Evolutionary conservation across 92 coral and sea anemone species (phyloP).

Genomic region (Pocillopora meandrina): DNA sequence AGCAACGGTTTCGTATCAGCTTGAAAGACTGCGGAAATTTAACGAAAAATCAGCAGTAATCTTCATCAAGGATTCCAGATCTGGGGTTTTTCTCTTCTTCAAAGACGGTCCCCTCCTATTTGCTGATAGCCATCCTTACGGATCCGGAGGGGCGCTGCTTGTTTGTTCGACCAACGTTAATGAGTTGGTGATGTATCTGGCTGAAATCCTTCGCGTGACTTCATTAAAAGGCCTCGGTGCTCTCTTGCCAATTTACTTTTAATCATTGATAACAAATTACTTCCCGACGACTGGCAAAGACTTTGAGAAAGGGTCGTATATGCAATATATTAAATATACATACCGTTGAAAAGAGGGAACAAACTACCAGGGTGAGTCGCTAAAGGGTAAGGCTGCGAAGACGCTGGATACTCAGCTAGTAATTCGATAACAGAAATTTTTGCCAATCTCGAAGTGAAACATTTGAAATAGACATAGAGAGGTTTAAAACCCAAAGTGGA

Average conservation of each 20-base stretch:
- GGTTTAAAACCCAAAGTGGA: no score
- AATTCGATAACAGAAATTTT: no score
- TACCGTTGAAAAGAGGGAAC: no score
- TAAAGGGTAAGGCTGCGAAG: no score
- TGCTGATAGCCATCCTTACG: slow-evolving; percentile 59
- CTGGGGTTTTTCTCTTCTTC: slow-evolving; percentile 57
- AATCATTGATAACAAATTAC: neutral
- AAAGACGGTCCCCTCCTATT: slow-evolving; percentile 53
- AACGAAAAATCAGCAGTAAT: slow-evolving; percentile 36
- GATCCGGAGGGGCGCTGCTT: slow-evolving; percentile 60
- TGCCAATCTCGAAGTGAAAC: no score
- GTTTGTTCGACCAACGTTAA: slow-evolving; percentile 24
- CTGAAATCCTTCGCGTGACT: slow-evolving; percentile 3
- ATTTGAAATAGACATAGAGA: no score
- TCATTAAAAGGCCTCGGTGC: slow-evolving; percentile 31
- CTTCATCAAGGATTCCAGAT: slow-evolving; percentile 53
- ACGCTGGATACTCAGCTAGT: no score
- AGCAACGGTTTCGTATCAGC: slow-evolving; percentile 47
- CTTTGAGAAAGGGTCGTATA: no score
- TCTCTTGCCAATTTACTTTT: slow-evolving; percentile 4
- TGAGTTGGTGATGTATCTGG: slow-evolving; percentile 21
- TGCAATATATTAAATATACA: no score
- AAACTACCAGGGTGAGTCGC: no score
- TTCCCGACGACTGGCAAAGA: neutral
- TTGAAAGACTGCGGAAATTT: slow-evolving; percentile 24